phyloP scores from a whole-genome alignment of 2,888 invertebrate species.

The Globia sparganii region DNA sequence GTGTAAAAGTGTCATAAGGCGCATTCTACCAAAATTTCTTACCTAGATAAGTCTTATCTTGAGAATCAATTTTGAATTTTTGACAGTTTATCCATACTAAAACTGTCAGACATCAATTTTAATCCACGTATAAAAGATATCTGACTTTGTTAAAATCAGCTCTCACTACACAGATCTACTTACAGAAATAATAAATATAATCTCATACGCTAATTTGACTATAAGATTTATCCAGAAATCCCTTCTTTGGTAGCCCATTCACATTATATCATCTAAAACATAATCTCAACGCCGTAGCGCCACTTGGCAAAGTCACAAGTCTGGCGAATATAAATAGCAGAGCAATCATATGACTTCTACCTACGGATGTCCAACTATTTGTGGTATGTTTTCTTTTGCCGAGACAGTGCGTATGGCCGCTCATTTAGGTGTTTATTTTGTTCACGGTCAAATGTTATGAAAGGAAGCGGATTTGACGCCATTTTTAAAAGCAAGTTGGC shows the following conservation, averaged over 20 bases:
- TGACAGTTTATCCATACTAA: too few species aligned
- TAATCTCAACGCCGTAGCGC: conserved; percentile 55
- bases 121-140: too few species aligned
- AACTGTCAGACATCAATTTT: too few species aligned
- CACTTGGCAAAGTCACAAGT: conserved; percentile 64
- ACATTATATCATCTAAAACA: background rate
- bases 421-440: background rate
- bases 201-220: too few species aligned
- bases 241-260: conserved; percentile 5
- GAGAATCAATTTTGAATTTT: too few species aligned
- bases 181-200: too few species aligned
- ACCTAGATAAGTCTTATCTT: too few species aligned
- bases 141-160: too few species aligned
- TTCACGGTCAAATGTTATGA: background rate
- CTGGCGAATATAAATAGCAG: conserved; percentile 57
- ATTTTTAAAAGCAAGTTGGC: background rate
- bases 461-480: background rate
- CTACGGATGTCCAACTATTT: conserved; percentile 51
- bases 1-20: too few species aligned
- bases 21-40: too few species aligned
- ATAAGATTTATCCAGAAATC: background rate
- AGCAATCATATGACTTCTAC: conserved; percentile 68
- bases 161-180: too few species aligned
- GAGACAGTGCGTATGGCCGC: background rate
- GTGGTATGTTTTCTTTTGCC: conserved; percentile 34